Conservation (phyloP, 2,888 invertebrate species). For the Anticlea derivata region DNA sequence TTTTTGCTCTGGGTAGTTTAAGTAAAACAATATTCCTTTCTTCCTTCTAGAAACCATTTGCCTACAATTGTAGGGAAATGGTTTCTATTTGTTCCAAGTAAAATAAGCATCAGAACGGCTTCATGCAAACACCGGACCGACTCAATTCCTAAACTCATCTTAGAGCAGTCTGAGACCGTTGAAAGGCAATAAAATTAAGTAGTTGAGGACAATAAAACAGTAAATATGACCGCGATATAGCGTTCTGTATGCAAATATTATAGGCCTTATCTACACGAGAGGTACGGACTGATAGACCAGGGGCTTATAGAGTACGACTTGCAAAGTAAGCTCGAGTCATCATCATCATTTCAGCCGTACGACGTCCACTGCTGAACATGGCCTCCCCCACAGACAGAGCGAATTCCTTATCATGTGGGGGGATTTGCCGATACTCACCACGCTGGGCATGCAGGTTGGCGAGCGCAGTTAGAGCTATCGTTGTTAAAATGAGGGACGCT, state of each 20-base stretch:
- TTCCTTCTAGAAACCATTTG: background rate
- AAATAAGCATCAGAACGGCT: background rate
- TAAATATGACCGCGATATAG: slow-evolving; percentile 53
- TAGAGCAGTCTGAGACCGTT: slow-evolving; percentile 27
- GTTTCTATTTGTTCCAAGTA: background rate
- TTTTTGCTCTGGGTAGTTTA: too few species aligned
- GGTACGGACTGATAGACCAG: slow-evolving; percentile 20
- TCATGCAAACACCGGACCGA: slow-evolving; percentile 7
- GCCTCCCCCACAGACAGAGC: too few species aligned
- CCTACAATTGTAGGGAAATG: too few species aligned
- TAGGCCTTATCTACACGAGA: slow-evolving; percentile 60
- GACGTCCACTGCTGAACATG: too few species aligned
- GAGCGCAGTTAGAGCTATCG: too few species aligned
- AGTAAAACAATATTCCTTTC: too few species aligned
- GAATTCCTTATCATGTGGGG: too few species aligned
- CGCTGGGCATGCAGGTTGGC: too few species aligned
- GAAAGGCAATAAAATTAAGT: slow-evolving; percentile 46
- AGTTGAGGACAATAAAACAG: slow-evolving; percentile 53
- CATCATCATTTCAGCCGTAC: too few species aligned
- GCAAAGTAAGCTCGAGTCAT: background rate
- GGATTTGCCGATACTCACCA: too few species aligned
- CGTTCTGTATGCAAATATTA: slow-evolving; percentile 75
- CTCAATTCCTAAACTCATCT: slow-evolving; percentile 19
- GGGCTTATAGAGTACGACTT: slow-evolving; percentile 2
- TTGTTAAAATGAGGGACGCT: too few species aligned